Evolutionary conservation across 2,888 invertebrate genomes (phyloP), one percentile per base, ranked within the genome.

Genomic region (Brenthis ino): DNA sequence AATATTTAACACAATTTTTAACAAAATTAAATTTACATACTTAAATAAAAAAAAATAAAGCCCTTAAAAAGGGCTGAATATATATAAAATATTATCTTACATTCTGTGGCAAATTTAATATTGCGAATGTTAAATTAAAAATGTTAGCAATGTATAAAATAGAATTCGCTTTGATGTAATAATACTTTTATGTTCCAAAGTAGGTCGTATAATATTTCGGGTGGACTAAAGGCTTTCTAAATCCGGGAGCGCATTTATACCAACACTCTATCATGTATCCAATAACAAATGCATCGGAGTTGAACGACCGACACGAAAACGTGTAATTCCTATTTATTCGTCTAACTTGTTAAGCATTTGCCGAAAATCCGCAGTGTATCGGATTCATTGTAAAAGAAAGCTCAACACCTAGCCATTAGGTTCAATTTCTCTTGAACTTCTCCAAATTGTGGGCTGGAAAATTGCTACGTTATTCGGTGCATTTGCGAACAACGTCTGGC

Each of bases 391-490:
- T 55, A 66, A 65, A 72, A 66, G 57, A 56, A 61, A 70, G 65
- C 72, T 69, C 63, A 67, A 20, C 16, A 14, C 54, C 51, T 65
- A 71, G 57, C 54, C 67, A 69, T 65, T 72, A 70, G 70, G 70
- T 73, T 69, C 70, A 75, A 69, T 74, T 73, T 74, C 57, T 67
- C 64, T 28, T 72, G 68, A 20, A 55, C 51, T 61, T 47, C 48
- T 69, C 70, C 71, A 70, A 63, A 74, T 72, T 53, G 72, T 70
- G 56, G 70, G 68, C 64, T 70, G 68, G 70, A 72, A 68, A 74
- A 70, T 72, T 72, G 71, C 71, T 72, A 67, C 65, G 74, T 73
- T 74, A 73, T 74, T 74, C 72, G 60, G 71, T 73, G 72, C 73
- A 75, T 74, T 75, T 74, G 69, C 69, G 72, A 68, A 75, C 66